Evolutionary conservation across 1,140 invertebrate genomes (phyloP), one percentile per base, ranked within the genome.

Genomic region (Choristoneura fumiferana): DNA sequence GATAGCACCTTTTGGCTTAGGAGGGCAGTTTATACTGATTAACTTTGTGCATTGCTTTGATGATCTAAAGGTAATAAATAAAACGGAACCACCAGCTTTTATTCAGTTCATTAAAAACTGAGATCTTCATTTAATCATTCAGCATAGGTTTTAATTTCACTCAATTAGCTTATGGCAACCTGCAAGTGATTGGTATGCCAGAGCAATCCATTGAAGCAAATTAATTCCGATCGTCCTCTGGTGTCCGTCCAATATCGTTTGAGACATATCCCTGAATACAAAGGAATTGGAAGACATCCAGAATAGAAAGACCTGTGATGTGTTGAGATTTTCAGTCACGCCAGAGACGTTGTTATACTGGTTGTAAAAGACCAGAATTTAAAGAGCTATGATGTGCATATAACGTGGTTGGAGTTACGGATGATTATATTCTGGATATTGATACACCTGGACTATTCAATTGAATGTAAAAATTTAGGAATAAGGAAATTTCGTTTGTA

Each of bases 181-280:
- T 40, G 39, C 39, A 15, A 15, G 39, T 40, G 39, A 40, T 40
- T 40, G 39, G 39, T 40, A 40, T 40, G 14, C 22, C 39, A 15
- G 14, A 40, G 13, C 39, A 40, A 40, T 40, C 39, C 39, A 13
- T 40, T 40, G 2, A 29, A 15, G 13, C 39, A 15, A 40, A 40
- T 40, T 40, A 40, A 40, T 40, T 15, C 15, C 2, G 13, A 9
- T 40, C 39, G 39, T 15, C 14, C 39, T 40, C 39, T 15, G 39
- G 13, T 40, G 39, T 40, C 39, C 15, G 15, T 15, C 5, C 15
- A 40, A 40, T 40, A 40, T 40, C 39, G 13, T 40, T 40, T 40
- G 39, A 40, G 39, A 40, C 39, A 40, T 40, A 17, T 40, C 39
- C 39, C 14, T 13, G 39, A 18, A 15, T 40, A 40, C 39, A 40